Percentiles rank a stretch among this genome's conserved stretches.
Evolutionary conservation across 2,113 vertebrate genomes (phyloP).

Genomic region (Smithornis capensis): DNA sequence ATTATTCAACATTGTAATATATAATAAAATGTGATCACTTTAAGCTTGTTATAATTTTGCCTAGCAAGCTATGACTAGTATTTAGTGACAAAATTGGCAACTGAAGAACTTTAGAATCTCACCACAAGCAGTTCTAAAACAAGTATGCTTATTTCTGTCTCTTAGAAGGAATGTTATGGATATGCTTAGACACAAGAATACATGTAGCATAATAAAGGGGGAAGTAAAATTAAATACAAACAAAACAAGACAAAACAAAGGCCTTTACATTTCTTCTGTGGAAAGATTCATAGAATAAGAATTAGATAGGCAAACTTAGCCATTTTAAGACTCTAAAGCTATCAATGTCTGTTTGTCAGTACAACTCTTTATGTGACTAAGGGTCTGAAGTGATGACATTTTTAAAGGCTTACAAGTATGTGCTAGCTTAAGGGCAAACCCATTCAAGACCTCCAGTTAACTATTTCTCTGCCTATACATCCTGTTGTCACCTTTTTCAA

Average conservation of each 20-base stretch:
- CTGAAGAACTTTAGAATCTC: not conserved
- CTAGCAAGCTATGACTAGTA: not conserved
- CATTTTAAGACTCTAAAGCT: not conserved
- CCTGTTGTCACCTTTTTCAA: not conserved
- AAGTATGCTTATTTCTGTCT: not conserved
- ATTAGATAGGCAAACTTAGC: not conserved
- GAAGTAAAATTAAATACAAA: not conserved
- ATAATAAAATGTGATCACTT: not conserved
- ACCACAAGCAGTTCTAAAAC: not conserved
- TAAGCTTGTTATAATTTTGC: not conserved
- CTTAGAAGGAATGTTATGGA: not conserved
- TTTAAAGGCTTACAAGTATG: not conserved
- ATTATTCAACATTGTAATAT: not conserved
- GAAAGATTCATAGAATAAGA: not conserved
- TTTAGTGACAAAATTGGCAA: not conserved
- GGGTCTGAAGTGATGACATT: not conserved
- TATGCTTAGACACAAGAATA: conserved; percentile 29
- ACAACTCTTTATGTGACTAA: not conserved
- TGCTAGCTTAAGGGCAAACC: not conserved
- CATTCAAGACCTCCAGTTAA: not conserved
- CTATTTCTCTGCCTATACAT: not conserved
- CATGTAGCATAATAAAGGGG: not conserved
- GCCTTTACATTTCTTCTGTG: not conserved
- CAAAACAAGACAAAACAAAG: not conserved
- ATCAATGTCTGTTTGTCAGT: not conserved